These are phyloP conservation scores for Platysternon megacephalum DNA, from an alignment of 2,113 vertebrate genomes.

Conservation along the genomic window DNA sequence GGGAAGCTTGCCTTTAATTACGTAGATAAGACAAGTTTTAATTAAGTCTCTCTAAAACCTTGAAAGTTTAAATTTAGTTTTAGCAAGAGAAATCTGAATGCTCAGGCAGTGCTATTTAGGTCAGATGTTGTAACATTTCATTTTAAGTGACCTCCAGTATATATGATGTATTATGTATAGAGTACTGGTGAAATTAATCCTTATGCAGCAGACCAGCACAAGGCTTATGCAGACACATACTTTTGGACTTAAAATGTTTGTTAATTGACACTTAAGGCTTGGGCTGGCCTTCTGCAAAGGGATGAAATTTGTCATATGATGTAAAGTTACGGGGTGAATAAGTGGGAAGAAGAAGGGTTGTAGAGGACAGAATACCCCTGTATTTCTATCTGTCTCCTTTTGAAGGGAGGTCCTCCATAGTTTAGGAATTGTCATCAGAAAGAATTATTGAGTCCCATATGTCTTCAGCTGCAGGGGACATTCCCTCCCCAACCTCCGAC, in stretches of 20 bases:
- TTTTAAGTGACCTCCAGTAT: neutral
- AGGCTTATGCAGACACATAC: neutral
- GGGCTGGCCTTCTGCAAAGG: neutral
- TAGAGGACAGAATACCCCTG: neutral
- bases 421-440: neutral
- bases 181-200: neutral
- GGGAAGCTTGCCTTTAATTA: constrained; percentile 52
- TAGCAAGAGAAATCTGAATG: neutral
- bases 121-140: neutral
- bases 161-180: neutral
- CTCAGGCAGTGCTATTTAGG: neutral
- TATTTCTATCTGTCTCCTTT: neutral
- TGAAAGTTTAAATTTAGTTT: constrained; percentile 17
- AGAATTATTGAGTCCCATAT: neutral
- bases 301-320: neutral
- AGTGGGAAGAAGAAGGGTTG: neutral
- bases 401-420: neutral
- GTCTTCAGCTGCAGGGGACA: neutral
- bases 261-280: neutral
- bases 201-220: neutral
- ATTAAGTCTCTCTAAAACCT: constrained; percentile 20
- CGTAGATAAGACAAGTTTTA: constrained; percentile 49
- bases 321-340: neutral
- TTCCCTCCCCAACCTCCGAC: neutral
- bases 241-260: neutral